These are phyloP conservation scores for Cephonodes hylas DNA, from an alignment of 2,888 invertebrate genomes.

Conservation along the genomic window DNA sequence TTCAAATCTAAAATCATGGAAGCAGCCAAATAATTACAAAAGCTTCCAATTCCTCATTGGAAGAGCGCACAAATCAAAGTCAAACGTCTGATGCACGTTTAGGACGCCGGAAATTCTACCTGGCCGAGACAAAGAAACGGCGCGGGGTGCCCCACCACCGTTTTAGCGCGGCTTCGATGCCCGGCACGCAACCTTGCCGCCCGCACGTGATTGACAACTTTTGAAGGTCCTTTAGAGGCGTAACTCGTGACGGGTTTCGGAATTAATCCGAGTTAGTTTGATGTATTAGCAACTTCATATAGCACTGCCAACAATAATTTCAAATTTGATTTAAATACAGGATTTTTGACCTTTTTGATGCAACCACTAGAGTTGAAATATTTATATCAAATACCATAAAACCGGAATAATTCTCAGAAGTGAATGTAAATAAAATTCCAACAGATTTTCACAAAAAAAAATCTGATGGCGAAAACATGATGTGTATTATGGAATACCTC, in stretches of 20 bases:
- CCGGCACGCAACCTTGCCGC: conserved; percentile 5
- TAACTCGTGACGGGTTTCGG: not conserved
- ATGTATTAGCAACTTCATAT: not conserved
- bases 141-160: not conserved
- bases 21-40: not conserved
- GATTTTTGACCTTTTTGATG: too few relatives aligned
- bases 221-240: not conserved
- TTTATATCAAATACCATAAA: too few relatives aligned
- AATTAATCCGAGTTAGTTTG: too few relatives aligned
- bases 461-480: too few relatives aligned
- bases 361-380: too few relatives aligned
- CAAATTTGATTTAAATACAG: not conserved
- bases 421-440: too few relatives aligned
- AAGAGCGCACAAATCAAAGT: not conserved
- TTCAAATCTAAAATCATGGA: too few relatives aligned
- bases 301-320: not conserved
- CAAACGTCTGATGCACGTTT: not conserved
- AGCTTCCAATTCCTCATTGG: not conserved
- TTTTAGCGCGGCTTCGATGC: conserved; percentile 5
- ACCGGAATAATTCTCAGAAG: too few relatives aligned
- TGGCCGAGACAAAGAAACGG: conserved; percentile 34
- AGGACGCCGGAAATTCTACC: conserved; percentile 33
- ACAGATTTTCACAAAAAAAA: too few relatives aligned
- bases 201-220: conserved; percentile 5
- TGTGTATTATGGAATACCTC: too few relatives aligned